A percentile compares a stretch with the other conserved stretches of the same genome.
These are phyloP conservation scores for Hydrozoanthus tunicans DNA, from an alignment of 64 coral and sea anemone genomes.

Conservation along the genomic window DNA sequence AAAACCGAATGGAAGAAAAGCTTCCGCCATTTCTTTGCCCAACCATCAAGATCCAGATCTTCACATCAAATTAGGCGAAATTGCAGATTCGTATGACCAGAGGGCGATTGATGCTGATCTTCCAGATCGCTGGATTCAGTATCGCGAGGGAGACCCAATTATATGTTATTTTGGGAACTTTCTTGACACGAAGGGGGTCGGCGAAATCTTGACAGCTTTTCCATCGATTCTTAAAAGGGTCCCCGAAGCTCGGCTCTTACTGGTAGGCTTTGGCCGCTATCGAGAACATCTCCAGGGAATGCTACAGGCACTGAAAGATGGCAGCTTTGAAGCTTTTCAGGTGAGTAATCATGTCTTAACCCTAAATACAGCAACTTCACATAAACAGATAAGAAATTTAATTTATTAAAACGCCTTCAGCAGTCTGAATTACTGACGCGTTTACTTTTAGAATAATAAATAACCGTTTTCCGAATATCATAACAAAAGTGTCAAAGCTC, in stretches of 20 bases:
- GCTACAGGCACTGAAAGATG: constrained; percentile 67
- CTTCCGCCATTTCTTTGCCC: constrained; percentile 42
- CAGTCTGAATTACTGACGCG: too few species aligned
- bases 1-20: constrained; percentile 77
- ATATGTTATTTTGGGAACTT: constrained; percentile 94
- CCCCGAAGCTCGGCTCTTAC: constrained; percentile 69
- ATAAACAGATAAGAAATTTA: not conserved
- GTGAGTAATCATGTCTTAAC: constrained; percentile 1
- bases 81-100: constrained; percentile 78
- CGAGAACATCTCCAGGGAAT: constrained; percentile 91
- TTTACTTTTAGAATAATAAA: too few species aligned
- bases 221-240: constrained; percentile 72
- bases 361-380: not conserved
- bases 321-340: constrained; percentile 81
- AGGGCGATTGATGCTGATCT: constrained; percentile 88
- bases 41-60: constrained; percentile 41
- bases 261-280: constrained; percentile 88
- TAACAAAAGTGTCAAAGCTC: too few species aligned
- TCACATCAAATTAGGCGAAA: constrained; percentile 37
- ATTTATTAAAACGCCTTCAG: too few species aligned
- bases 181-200: constrained; percentile 92
- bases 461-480: too few species aligned
- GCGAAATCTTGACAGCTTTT: constrained; percentile 84
- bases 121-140: constrained; percentile 72
- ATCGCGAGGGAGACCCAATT: constrained; percentile 73